Evolutionary conservation across 1,140 invertebrate species (phyloP).

Genomic region (Heterodera schachtii): DNA sequence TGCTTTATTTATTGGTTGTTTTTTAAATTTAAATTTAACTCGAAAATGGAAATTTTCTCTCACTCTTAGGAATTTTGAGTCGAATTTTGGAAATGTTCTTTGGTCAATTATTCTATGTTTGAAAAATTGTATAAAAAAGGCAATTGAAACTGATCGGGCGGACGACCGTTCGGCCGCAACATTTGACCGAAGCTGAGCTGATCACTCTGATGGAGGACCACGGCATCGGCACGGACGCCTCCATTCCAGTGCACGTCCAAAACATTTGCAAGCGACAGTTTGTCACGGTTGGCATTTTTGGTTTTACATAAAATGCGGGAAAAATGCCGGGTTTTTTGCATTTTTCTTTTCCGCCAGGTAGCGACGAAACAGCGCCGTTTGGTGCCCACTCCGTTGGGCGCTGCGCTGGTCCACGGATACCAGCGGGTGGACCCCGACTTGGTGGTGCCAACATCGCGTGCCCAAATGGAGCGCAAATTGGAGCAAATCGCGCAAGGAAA

Average conservation of each 20-base stretch:
- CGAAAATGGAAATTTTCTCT: too few relatives aligned
- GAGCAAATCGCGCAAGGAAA: slow-evolving; percentile 74
- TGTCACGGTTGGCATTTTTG: slow-evolving; percentile 72
- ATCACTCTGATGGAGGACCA: slow-evolving; percentile 99
- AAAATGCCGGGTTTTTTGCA: not conserved
- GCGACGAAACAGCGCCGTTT: slow-evolving; percentile 63
- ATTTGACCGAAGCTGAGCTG: slow-evolving; percentile 93
- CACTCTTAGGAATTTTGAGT: too few relatives aligned
- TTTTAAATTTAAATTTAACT: too few relatives aligned
- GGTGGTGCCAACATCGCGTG: slow-evolving; percentile 90
- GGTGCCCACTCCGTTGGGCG: slow-evolving; percentile 74
- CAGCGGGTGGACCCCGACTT: slow-evolving; percentile 89
- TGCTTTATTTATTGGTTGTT: too few relatives aligned
- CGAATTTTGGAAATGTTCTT: too few relatives aligned
- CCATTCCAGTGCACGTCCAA: slow-evolving; percentile 99
- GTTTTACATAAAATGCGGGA: too few relatives aligned
- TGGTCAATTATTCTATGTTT: too few relatives aligned
- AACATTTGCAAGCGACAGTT: slow-evolving; percentile 98
- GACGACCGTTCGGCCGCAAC: slow-evolving; percentile 91
- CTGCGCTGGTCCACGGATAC: slow-evolving; percentile 95
- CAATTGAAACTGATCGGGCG: slow-evolving; percentile 78
- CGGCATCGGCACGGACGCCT: slow-evolving; percentile 97
- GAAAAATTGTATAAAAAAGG: too few relatives aligned
- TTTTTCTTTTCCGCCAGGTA: slow-evolving; percentile 31
- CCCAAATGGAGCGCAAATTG: slow-evolving; percentile 91